phyloP scores from a whole-genome alignment of 2,797 vertebrate genomes.

The Furcifer pardalis region DNA sequence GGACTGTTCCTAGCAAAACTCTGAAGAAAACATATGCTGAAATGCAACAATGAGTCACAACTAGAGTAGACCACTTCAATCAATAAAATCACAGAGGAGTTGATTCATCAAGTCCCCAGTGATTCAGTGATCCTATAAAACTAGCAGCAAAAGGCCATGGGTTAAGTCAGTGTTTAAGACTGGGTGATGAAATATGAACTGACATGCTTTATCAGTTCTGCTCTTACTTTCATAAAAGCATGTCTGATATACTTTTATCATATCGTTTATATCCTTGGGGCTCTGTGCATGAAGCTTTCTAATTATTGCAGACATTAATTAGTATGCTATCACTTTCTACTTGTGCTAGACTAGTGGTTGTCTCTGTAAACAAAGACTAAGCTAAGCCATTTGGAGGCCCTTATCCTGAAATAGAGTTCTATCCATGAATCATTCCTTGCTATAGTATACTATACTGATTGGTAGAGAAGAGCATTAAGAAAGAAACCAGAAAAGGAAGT shows the following conservation, averaged over 20 bases:
- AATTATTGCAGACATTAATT: constrained; percentile 58
- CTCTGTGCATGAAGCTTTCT: constrained; percentile 52
- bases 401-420: constrained; percentile 54
- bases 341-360: constrained; percentile 54
- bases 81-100: neutral
- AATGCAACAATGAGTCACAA: no score
- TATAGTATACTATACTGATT: constrained; percentile 65
- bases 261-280: constrained; percentile 40
- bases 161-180: constrained; percentile 37
- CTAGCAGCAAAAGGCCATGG: constrained; percentile 49
- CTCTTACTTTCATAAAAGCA: constrained; percentile 54
- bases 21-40: no score
- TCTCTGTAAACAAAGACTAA: constrained; percentile 48
- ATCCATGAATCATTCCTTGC: constrained; percentile 57
- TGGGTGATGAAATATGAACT: constrained; percentile 42
- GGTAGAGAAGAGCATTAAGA: neutral
- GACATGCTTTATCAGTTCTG: constrained; percentile 52
- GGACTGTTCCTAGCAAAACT: neutral
- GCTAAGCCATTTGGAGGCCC: constrained; percentile 44
- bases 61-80: neutral
- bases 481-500: neutral
- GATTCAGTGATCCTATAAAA: neutral
- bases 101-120: constrained; percentile 8
- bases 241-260: constrained; percentile 60
- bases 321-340: constrained; percentile 45